phyloP scores from a whole-genome alignment of 1,140 invertebrate genomes.

The Aethina tumida region DNA sequence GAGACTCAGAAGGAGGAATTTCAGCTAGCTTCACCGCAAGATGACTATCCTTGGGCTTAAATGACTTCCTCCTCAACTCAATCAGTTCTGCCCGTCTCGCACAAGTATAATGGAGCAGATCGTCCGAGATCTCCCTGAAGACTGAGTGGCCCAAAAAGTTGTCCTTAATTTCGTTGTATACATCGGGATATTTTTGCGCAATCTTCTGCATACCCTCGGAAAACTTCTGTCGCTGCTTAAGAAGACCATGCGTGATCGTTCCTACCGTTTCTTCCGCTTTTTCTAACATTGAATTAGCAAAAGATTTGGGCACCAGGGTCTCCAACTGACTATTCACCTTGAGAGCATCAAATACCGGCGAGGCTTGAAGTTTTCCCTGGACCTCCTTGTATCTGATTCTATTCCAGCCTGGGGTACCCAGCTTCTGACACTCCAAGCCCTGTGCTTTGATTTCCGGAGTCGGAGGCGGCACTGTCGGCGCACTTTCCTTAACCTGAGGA shows the following conservation, averaged over 20 bases:
- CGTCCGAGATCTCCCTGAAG: no score
- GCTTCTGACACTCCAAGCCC: conserved; percentile 15
- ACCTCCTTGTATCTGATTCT: conserved; percentile 22
- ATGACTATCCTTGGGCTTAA: background rate
- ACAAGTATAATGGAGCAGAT: no score
- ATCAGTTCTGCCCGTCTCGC: no score
- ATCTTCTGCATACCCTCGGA: conserved; percentile 3
- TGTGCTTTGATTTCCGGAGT: conserved; percentile 15
- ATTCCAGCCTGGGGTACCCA: conserved; percentile 16
- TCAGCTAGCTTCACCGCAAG: background rate
- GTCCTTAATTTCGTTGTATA: no score
- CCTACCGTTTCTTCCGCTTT: conserved; percentile 3
- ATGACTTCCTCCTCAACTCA: no score
- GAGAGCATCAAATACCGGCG: conserved; percentile 1
- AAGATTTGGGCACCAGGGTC: background rate
- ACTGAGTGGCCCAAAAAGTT: no score
- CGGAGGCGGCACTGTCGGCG: conserved; percentile 16
- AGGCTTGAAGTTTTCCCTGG: conserved; percentile 12
- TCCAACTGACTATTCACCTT: conserved; percentile 5
- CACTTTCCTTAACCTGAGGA: conserved; percentile 18
- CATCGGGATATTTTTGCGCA: conserved; percentile 1
- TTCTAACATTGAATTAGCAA: background rate
- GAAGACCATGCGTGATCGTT: conserved; percentile 4
- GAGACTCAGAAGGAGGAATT: conserved; percentile 3
- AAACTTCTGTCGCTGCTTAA: conserved; percentile 1